Percentiles rank a stretch among this genome's conserved stretches.
Evolutionary conservation across 2,797 vertebrate species (phyloP).

Genomic region (Anguilla megastoma): DNA sequence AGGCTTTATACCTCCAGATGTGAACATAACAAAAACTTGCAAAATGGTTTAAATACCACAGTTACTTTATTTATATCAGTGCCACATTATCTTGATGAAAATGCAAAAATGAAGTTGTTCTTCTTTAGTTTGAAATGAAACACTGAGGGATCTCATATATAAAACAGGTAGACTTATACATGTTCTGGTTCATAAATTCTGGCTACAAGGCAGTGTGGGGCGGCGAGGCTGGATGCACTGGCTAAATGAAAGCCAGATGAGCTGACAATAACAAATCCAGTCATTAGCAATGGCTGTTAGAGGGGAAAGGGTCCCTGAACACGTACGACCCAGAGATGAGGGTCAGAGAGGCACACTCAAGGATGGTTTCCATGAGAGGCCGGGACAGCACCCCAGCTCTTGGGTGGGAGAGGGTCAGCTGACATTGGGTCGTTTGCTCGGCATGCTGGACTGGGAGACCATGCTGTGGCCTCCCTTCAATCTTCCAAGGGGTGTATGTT

Average conservation of each 20-base stretch:
- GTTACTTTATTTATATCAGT: no score
- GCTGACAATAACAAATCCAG: constrained; percentile 46
- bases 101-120: no score
- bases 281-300: constrained; percentile 36
- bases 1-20: no score
- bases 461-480: constrained; percentile 35
- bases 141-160: no score
- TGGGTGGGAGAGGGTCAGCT: not conserved
- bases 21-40: no score
- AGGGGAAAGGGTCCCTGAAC: constrained; percentile 23
- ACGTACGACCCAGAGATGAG: constrained; percentile 11
- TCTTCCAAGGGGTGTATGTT: constrained; percentile 35
- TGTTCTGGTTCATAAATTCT: no score
- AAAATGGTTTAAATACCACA: no score
- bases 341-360: constrained; percentile 8
- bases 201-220: not conserved
- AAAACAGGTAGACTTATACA: no score
- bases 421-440: not conserved
- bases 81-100: no score
- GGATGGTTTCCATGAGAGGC: constrained; percentile 14
- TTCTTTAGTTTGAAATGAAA: no score
- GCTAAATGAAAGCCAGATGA: constrained; percentile 50
- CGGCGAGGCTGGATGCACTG: not conserved
- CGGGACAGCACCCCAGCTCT: constrained; percentile 1
- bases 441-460: constrained; percentile 28